A percentile compares a stretch with the other conserved stretches of the same genome.
These are phyloP conservation scores for Tipula helvola DNA, from an alignment of 2,888 invertebrate species.

Conservation along the genomic window DNA sequence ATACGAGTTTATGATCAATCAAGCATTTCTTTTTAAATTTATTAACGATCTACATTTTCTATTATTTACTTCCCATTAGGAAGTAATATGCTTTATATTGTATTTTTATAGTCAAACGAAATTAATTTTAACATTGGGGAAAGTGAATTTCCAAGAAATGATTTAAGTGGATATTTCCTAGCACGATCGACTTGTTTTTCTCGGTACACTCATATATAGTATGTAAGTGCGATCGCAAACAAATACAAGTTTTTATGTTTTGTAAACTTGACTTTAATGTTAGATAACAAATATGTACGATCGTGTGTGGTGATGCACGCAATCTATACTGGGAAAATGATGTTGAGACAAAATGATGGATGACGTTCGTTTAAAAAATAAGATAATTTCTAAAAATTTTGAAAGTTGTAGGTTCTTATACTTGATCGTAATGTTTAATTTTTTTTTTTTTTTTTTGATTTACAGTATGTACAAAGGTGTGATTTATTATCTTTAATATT, in stretches of 20 bases:
- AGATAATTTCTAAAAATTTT: neutral
- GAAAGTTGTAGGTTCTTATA: neutral
- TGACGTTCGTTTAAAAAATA: neutral
- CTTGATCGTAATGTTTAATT: neutral
- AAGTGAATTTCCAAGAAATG: neutral
- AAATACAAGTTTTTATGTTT: neutral
- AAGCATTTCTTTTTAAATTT: neutral
- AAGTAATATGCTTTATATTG: neutral
- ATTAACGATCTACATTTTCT: neutral
- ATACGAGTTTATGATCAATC: neutral
- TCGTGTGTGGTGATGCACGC: neutral
- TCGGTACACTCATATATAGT: neutral
- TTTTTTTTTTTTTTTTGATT: neutral
- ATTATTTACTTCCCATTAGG: neutral
- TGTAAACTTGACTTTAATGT: neutral
- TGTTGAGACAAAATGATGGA: neutral
- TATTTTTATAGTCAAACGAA: too few relatives aligned
- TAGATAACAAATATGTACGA: neutral
- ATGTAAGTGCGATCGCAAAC: neutral
- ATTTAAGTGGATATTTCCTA: neutral
- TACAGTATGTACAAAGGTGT: neutral
- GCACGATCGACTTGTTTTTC: neutral
- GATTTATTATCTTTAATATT: neutral
- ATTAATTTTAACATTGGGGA: neutral
- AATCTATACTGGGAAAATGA: neutral